Evolutionary conservation across 2,113 vertebrate species (phyloP), one percentile per base, ranked within the genome.

Genomic region (Cercocebus atys): DNA sequence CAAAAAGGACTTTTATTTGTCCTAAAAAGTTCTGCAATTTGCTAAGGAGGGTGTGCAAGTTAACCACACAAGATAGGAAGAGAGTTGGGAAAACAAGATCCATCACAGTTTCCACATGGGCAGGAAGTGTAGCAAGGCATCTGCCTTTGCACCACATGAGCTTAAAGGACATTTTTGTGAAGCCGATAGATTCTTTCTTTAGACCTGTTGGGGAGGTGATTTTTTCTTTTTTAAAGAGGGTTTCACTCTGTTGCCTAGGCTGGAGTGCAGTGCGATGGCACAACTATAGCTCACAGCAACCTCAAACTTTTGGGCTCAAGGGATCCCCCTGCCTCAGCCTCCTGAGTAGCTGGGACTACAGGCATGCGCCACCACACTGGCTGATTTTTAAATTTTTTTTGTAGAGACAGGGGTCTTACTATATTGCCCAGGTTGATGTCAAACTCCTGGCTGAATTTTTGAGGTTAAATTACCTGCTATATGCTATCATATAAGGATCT

Each of bases 1-100:
- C 40, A 30, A 47, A 85, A 55, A 93, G 14, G 38, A 17, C 32
- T 47, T 45, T 72, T 85, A 86, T 40, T 38, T 57, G 20, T 35
- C 30, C 85, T 27, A 32, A 59, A 94, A 96, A 96, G 76, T 86
- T 94, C 50, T 98, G 94, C 80, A 79, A 94, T 97, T 98, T 98
- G 75, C 47, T 66, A 95, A 86, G 91, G 88, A 96, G 66, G 95
- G 91, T 90, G 94, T 90, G 87, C 86, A 89, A 91, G 96, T 94
- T 25, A 97, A 95, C 82, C 95, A 94, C 27, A n/a, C 5, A 13
- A 72, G 45, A 59, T 20, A 79, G 76, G 59, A 57, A 98, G 38
- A 47, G 18, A 86, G n/a, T 64, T 90, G 61, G 68, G 68, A 82
- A 94, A 81, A 78, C 1, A 45, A 93, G 20, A 38, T 55, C 22